phyloP scores from a whole-genome alignment of 2,888 invertebrate species.

The Cheiracanthium punctorium region DNA sequence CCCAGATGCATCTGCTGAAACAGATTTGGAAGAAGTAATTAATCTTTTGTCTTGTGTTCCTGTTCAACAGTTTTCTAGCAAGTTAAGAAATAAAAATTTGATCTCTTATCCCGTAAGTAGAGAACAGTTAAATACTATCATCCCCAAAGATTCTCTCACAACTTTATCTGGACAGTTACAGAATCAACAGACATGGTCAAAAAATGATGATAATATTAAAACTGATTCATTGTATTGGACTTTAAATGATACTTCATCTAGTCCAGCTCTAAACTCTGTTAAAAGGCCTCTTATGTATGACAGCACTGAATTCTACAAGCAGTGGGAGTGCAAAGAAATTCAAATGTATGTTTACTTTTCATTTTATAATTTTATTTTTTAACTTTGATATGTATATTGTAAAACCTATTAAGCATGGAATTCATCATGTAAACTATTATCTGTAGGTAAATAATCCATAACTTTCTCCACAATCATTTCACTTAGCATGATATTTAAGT shows the following conservation, averaged over 20 bases:
- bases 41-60: constrained; percentile 68
- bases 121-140: constrained; percentile 25
- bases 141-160: not conserved
- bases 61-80: constrained; percentile 26
- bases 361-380: too few species aligned
- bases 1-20: not conserved
- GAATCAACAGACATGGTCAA: not conserved
- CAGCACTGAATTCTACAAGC: not conserved
- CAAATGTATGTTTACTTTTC: constrained; percentile 1
- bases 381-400: too few species aligned
- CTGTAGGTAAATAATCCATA: too few species aligned
- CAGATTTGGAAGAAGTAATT: constrained; percentile 68
- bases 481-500: too few species aligned
- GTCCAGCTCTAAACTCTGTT: not conserved
- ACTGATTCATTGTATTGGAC: not conserved
- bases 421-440: too few species aligned
- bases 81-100: constrained; percentile 36
- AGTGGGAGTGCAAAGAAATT: not conserved
- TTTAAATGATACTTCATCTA: not conserved
- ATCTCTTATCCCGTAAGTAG: constrained; percentile 23
- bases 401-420: too few species aligned
- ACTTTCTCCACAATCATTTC: too few species aligned
- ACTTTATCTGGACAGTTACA: constrained; percentile 3
- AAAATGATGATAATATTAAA: constrained; percentile 3
- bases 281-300: not conserved